Evolutionary conservation across 2,888 invertebrate genomes (phyloP).

Genomic region (Polydrusus cervinus): DNA sequence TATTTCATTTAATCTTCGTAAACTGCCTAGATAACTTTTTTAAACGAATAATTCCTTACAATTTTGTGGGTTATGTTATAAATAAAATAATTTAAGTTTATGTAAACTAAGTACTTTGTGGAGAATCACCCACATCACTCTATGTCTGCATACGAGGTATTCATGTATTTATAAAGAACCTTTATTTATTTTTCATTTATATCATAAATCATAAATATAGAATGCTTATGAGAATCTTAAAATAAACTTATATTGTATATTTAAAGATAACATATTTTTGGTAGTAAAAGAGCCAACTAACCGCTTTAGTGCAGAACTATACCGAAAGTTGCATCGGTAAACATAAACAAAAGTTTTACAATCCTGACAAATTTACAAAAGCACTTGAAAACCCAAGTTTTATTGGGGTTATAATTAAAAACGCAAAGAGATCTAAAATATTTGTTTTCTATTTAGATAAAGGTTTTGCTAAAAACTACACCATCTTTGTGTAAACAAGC

Average conservation of each 20-base stretch:
- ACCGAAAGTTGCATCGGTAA: conserved; percentile 48
- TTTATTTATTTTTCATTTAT: conserved; percentile 29
- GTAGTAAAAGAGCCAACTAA: conserved; percentile 51
- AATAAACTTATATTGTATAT: conserved; percentile 44
- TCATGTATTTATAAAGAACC: background rate
- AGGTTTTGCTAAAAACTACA: conserved; percentile 54
- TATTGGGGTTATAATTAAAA: conserved; percentile 54
- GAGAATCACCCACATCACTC: too few species aligned
- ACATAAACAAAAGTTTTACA: conserved; percentile 54
- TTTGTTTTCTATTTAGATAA: conserved; percentile 51
- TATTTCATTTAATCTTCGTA: too few species aligned
- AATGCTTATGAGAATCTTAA: conserved; percentile 37
- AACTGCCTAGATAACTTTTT: too few species aligned
- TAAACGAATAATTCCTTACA: too few species aligned
- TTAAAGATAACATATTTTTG: conserved; percentile 50
- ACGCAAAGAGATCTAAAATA: conserved; percentile 50
- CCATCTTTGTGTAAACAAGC: conserved; percentile 50
- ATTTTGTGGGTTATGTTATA: too few species aligned
- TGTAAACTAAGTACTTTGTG: too few species aligned
- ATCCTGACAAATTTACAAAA: conserved; percentile 51
- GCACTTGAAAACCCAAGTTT: conserved; percentile 52
- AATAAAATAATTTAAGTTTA: too few species aligned
- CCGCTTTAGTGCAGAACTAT: conserved; percentile 27
- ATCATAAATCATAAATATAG: conserved; percentile 43
- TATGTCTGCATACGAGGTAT: too few species aligned